phyloP scores from a whole-genome alignment of 2,888 invertebrate genomes.

The Hypercompe scribonia region DNA sequence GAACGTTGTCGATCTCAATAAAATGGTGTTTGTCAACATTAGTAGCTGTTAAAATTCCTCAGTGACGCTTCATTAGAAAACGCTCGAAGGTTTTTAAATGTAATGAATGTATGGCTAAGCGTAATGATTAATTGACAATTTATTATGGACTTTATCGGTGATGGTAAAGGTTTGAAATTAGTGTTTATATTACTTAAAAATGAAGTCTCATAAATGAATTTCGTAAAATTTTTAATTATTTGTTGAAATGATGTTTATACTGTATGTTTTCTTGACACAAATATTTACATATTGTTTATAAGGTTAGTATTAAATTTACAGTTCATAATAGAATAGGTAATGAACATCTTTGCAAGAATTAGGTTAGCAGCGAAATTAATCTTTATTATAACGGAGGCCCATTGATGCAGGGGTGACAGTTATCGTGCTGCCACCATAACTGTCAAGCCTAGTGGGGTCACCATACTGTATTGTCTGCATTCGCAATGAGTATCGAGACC shows the following conservation, averaged over 20 bases:
- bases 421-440: too few relatives aligned
- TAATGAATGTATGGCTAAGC: conserved; percentile 52
- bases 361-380: neutral
- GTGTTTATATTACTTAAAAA: neutral
- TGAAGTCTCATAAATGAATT: conserved; percentile 16
- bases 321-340: neutral
- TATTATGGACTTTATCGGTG: conserved; percentile 23
- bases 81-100: conserved; percentile 63
- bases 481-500: too few relatives aligned
- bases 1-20: conserved; percentile 38
- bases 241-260: neutral
- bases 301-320: neutral
- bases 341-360: neutral
- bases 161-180: conserved; percentile 14
- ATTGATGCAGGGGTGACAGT: too few relatives aligned
- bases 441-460: too few relatives aligned
- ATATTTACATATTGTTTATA: neutral
- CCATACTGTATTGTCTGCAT: too few relatives aligned
- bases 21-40: conserved; percentile 55
- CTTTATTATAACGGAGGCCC: too few relatives aligned
- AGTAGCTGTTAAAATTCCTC: conserved; percentile 67
- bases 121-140: conserved; percentile 21
- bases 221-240: conserved; percentile 25
- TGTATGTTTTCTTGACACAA: neutral
- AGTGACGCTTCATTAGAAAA: conserved; percentile 68